These are phyloP conservation scores for Bugula neritina DNA, from an alignment of 2,888 invertebrate species.

Conservation along the genomic window DNA sequence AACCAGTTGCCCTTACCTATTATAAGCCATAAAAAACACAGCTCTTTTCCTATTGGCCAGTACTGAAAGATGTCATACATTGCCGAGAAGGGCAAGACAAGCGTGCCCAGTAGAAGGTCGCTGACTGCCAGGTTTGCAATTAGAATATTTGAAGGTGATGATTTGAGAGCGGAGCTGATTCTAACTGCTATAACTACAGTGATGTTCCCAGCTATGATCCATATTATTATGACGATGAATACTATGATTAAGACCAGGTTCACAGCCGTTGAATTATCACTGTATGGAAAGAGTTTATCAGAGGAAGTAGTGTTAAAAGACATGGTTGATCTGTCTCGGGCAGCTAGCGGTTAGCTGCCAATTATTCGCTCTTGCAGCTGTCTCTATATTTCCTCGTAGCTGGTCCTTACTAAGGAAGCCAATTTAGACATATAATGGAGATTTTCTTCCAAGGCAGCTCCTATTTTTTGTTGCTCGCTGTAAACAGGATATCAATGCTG, in stretches of 20 bases:
- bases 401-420: no score
- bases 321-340: no score
- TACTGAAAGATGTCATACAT: conserved; percentile 48
- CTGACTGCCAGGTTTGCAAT: conserved; percentile 53
- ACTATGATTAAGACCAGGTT: conserved; percentile 40
- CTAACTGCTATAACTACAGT: conserved; percentile 46
- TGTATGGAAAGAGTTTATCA: background rate
- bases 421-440: no score
- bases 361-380: no score
- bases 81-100: conserved; percentile 50
- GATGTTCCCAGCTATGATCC: conserved; percentile 50
- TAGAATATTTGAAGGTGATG: conserved; percentile 50
- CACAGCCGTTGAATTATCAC: background rate
- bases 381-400: no score
- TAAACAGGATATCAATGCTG: no score
- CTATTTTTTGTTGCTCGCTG: no score
- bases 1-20: conserved; percentile 30
- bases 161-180: conserved; percentile 35
- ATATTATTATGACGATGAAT: conserved; percentile 42
- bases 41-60: conserved; percentile 50
- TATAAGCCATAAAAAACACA: conserved; percentile 48
- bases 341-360: no score
- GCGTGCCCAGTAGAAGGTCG: conserved; percentile 50
- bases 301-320: background rate
- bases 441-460: no score